Evolutionary conservation across 2,113 vertebrate genomes (phyloP).

Genomic region (Hirundichthys speculiger): DNA sequence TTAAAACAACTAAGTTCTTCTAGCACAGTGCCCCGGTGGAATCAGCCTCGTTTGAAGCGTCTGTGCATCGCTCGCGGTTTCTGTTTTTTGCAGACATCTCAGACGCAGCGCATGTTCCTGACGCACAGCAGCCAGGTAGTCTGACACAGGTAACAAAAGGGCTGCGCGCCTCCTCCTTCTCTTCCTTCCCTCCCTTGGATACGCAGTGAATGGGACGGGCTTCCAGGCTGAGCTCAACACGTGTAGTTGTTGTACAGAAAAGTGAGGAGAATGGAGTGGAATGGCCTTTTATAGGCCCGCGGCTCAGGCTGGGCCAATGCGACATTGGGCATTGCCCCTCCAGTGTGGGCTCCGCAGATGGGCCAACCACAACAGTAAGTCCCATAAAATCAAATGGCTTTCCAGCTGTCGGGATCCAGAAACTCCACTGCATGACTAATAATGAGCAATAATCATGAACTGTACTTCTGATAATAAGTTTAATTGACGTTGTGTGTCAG

Average conservation of each 20-base stretch:
- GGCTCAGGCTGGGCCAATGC: constrained; percentile 38
- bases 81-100: constrained; percentile 62
- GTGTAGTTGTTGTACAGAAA: constrained; percentile 75
- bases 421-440: constrained; percentile 50
- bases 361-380: constrained; percentile 69
- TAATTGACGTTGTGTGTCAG: constrained; percentile 18
- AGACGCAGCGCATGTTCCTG: constrained; percentile 59
- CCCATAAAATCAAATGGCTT: constrained; percentile 55
- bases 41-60: constrained; percentile 1
- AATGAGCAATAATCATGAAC: constrained; percentile 60
- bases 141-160: constrained; percentile 79
- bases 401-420: constrained; percentile 51
- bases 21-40: neutral
- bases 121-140: constrained; percentile 72
- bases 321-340: constrained; percentile 57
- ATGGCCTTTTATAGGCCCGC: constrained; percentile 71
- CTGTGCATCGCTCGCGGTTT: constrained; percentile 27
- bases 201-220: constrained; percentile 73
- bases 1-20: neutral
- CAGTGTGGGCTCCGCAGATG: constrained; percentile 46
- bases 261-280: constrained; percentile 46
- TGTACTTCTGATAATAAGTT: constrained; percentile 38
- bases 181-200: constrained; percentile 44
- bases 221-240: constrained; percentile 62
- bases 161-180: constrained; percentile 71